Base-by-base conservation (phyloP, 2,797 vertebrate genomes). In the Adrianichthys oophorus region DNA sequence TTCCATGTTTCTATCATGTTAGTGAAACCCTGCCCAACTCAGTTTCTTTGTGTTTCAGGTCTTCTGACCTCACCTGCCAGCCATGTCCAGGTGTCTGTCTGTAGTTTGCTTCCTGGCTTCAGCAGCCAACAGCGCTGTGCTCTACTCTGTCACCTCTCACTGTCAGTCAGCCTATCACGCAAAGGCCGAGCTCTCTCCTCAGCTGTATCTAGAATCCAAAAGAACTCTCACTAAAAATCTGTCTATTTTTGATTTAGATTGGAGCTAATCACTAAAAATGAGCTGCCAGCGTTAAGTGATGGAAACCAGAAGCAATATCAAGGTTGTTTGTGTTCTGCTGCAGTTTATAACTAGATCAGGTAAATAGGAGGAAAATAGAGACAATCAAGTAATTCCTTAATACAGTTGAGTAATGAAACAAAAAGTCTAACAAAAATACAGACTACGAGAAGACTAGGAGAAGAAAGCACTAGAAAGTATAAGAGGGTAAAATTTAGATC, bases 41-140 rank as follows among this genome's bases (percentile, higher is more conserved):
- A 15, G 51, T 37, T 52, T 52, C 37, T 15, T 19, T 19, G 44
- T n/a, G 44, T 12, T 19, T 16, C 37, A 15, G 37, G 41, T 41
- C 32, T 40, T 15, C 50, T 12, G 37, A 18, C 19, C 41, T 52
- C 51, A 40, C 51, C 51, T 52, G 51, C 50, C 32, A 41, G 15
- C 50, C 50, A 19, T 21, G 17, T 21, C 50, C 50, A 40, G 50
- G n/a, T 14, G 2, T 37, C 18, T 19, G 50, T 17, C 29, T 40
- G 32, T 40, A 40, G 17, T 40, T 14, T 52, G 17, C 12, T 40
- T 17, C 29, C 40, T 17, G 15, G 32, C 49, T 18, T 37, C 49
- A 40, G n/a, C 48, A 17, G 15, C 29, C 12, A 37, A 18, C 26
- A 32, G 14, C 48, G 6, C 48, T 49, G 7, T n/a, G 17, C 48